A percentile compares a stretch with the other conserved stretches of the same genome.
phyloP scores from a whole-genome alignment of 2,113 vertebrate species.

The Copsychus sechellarum region DNA sequence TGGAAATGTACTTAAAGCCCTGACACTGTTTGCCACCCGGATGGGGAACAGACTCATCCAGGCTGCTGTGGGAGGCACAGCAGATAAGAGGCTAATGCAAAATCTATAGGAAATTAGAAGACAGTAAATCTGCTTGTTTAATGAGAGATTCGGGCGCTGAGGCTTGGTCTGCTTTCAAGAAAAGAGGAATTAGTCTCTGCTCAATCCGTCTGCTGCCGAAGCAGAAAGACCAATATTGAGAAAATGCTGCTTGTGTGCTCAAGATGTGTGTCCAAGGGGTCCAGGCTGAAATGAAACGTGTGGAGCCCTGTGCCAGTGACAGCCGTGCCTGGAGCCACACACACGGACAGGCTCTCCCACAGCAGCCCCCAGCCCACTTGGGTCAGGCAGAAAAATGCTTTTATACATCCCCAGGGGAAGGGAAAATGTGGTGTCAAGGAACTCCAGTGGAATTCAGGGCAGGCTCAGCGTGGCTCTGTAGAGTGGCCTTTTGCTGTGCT shows the following conservation, averaged over 20 bases:
- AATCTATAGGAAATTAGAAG: constrained; percentile 10
- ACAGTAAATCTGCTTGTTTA: constrained; percentile 19
- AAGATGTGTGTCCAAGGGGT: neutral
- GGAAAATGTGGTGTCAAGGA: neutral
- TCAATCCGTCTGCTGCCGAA: neutral
- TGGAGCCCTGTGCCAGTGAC: fast-evolving
- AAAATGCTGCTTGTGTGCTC: neutral
- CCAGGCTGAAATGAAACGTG: neutral
- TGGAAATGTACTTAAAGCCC: neutral
- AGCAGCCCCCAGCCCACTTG: fast-evolving
- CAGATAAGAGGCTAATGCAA: neutral
- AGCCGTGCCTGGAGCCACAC: neutral
- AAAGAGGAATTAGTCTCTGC: neutral
- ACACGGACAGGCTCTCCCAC: neutral
- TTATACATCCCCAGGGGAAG: neutral
- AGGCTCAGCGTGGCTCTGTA: fast-evolving
- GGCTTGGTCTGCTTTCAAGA: neutral
- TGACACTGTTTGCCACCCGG: neutral
- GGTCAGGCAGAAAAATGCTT: neutral
- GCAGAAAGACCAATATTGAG: neutral
- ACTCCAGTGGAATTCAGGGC: neutral
- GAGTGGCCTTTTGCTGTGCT: neutral
- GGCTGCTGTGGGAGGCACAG: neutral
- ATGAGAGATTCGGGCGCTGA: neutral
- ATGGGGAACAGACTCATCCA: neutral